phyloP scores from a whole-genome alignment of 2,888 invertebrate genomes.

The Proisotoma minuta region DNA sequence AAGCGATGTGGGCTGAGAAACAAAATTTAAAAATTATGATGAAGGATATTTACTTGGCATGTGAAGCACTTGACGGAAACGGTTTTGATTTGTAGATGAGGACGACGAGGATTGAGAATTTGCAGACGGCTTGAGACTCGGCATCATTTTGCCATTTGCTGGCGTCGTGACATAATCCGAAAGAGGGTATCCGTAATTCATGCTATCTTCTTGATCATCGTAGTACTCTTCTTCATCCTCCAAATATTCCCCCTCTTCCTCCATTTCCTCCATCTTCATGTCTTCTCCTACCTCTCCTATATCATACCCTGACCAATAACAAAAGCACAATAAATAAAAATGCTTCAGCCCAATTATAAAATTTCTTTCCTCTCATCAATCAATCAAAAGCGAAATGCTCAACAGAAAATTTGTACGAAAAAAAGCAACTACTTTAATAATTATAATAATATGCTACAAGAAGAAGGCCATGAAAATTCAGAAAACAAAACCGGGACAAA shows the following conservation, averaged over 20 bases:
- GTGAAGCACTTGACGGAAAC: slow-evolving; percentile 24
- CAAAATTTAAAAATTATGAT: not conserved
- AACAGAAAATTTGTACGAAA: no score
- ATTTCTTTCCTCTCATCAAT: not conserved
- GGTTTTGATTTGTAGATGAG: slow-evolving; percentile 17
- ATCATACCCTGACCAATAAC: slow-evolving; percentile 43
- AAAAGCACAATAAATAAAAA: slow-evolving; percentile 36
- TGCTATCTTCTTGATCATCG: slow-evolving; percentile 29
- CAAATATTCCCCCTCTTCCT: slow-evolving; percentile 36
- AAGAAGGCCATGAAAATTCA: no score
- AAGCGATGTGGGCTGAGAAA: not conserved
- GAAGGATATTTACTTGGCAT: slow-evolving; percentile 36
- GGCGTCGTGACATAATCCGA: slow-evolving; percentile 16
- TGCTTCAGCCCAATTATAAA: not conserved
- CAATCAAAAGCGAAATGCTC: no score
- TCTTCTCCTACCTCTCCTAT: slow-evolving; percentile 38
- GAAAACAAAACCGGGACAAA: no score
- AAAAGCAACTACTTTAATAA: no score
- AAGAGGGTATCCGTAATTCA: not conserved
- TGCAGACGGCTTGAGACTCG: not conserved
- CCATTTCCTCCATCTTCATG: slow-evolving; percentile 37
- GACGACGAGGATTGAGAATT: not conserved
- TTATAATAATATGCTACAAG: no score
- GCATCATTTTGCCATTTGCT: slow-evolving; percentile 18
- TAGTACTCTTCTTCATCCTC: slow-evolving; percentile 12